These are phyloP conservation scores for Lanius ludovicianus DNA, from an alignment of 2,113 vertebrate species.

Conservation along the genomic window DNA sequence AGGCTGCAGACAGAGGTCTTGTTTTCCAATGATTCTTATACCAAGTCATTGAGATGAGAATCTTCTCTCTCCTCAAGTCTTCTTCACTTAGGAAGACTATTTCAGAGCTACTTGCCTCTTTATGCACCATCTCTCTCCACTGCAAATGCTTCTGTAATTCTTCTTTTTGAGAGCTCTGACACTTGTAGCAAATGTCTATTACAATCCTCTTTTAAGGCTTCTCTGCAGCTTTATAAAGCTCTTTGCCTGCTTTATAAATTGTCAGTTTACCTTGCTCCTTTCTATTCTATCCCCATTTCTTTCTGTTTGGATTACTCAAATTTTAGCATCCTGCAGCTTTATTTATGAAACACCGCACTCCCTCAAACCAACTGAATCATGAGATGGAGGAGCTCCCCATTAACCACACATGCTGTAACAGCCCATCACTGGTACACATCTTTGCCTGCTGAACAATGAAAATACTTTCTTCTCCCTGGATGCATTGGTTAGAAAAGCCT, in stretches of 20 bases:
- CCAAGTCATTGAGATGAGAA: neutral
- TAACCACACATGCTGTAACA: neutral
- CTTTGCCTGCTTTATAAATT: neutral
- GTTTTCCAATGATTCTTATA: neutral
- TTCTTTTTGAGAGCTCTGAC: neutral
- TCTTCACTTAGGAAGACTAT: neutral
- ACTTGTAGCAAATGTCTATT: neutral
- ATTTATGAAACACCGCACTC: neutral
- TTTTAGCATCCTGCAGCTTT: neutral
- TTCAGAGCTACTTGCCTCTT: neutral
- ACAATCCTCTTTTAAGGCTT: neutral
- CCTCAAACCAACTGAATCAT: neutral
- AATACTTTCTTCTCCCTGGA: neutral
- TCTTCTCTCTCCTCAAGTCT: neutral
- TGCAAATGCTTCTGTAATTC: neutral
- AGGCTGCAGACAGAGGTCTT: neutral
- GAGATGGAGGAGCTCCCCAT: neutral
- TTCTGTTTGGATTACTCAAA: neutral
- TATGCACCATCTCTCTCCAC: fast-evolving
- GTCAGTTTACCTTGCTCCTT: neutral
- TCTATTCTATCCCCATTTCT: neutral
- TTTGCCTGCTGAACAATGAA: neutral
- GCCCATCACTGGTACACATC: neutral
- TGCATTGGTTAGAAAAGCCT: neutral
- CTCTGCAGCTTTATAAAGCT: neutral